phyloP scores from a whole-genome alignment of 1,140 invertebrate species.

The Sipha flava region DNA sequence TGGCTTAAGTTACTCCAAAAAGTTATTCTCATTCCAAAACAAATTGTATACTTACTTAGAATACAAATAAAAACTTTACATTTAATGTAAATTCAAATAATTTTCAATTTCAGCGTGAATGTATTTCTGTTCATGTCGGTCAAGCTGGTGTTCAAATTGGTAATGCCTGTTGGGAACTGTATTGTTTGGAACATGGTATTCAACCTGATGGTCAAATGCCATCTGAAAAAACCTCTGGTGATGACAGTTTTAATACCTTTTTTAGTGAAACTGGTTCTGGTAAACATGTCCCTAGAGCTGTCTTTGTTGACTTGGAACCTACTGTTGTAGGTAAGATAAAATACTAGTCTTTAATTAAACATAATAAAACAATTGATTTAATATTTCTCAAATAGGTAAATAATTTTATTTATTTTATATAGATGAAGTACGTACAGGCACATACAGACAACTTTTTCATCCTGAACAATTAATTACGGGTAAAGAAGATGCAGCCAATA shows the following conservation, averaged over 20 bases:
- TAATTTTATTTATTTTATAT: background rate
- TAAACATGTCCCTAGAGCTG: conserved; percentile 75
- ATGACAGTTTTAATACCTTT: conserved; percentile 82
- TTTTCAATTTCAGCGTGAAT: conserved; percentile 57
- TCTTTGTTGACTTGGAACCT: conserved; percentile 80
- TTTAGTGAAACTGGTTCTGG: conserved; percentile 82
- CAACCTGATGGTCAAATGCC: conserved; percentile 61
- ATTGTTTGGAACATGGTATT: conserved; percentile 74
- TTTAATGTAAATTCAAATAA: too few relatives aligned
- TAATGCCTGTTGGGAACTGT: conserved; percentile 72
- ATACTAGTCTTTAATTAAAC: too few relatives aligned
- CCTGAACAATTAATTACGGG: conserved; percentile 77
- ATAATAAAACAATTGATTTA: too few relatives aligned
- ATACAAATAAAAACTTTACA: too few relatives aligned
- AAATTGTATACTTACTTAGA: too few relatives aligned
- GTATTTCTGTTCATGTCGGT: conserved; percentile 79
- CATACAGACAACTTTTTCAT: conserved; percentile 76
- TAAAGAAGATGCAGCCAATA: conserved; percentile 83
- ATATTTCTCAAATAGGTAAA: too few relatives aligned
- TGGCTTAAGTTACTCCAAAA: too few relatives aligned
- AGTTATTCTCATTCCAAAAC: too few relatives aligned
- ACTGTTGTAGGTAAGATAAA: conserved; percentile 74
- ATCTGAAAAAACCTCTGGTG: conserved; percentile 54
- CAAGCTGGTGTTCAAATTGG: conserved; percentile 74
- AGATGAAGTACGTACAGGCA: conserved; percentile 72